These are phyloP conservation scores for Coelopa pilipes DNA, from an alignment of 2,888 invertebrate species.

Conservation along the genomic window DNA sequence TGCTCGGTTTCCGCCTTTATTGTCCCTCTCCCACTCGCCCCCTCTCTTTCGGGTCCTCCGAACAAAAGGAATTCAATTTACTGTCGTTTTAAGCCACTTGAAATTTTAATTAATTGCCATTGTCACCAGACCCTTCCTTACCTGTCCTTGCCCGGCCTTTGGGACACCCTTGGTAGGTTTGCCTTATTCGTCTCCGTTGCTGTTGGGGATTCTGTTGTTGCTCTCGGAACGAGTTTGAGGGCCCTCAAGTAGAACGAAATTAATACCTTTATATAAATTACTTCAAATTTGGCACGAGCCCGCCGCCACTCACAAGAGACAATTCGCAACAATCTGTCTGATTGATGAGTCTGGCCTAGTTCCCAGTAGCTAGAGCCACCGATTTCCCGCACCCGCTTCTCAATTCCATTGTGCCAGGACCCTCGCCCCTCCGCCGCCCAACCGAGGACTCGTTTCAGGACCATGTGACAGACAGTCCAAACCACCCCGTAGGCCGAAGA, in stretches of 20 bases:
- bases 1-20: too few species aligned
- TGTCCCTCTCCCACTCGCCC: too few species aligned
- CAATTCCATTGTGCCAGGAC: too few species aligned
- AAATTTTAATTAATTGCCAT: constrained; percentile 14
- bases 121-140: not conserved
- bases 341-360: constrained; percentile 11
- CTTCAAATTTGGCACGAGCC: not conserved
- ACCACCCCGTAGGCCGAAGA: too few species aligned
- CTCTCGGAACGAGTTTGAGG: not conserved
- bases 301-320: not conserved
- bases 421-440: too few species aligned
- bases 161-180: too few species aligned
- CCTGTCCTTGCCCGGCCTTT: too few species aligned
- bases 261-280: constrained; percentile 2
- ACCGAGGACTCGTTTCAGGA: too few species aligned
- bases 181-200: too few species aligned
- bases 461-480: too few species aligned
- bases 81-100: constrained; percentile 13
- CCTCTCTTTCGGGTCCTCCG: not conserved
- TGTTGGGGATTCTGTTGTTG: too few species aligned
- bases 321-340: constrained; percentile 7
- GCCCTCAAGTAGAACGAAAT: not conserved
- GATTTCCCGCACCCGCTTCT: too few species aligned
- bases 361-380: not conserved
- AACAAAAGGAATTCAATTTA: constrained; percentile 9